Evolutionary conservation across 2,888 invertebrate genomes (phyloP), one percentile per base, ranked within the genome.

Genomic region (Dryadula phaetusa): DNA sequence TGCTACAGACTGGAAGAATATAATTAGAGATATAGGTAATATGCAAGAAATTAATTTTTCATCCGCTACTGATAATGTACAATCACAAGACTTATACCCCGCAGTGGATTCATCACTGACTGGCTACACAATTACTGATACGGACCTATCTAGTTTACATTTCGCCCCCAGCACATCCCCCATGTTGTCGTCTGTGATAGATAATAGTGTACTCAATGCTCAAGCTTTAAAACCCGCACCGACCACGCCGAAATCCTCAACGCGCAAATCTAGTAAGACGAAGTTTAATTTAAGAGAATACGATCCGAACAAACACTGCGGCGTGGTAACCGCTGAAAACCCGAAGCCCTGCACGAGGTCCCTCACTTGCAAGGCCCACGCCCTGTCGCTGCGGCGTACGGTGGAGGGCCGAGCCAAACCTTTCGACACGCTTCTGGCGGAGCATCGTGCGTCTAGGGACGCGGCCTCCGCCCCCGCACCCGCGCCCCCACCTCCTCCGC

Each of bases 251-350:
- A 82, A 84, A 12, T 87, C 84, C 72, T 77, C 79, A 62, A 82
- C 82, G 40, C 82, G 85, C 71, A 91, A 87, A 76, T 78, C 86
- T 40, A 85, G 83, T 77, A 92, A 92, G 77, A 85, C 87, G 67
- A 93, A 92, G 77, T 88, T 89, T 75, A 88, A 86, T 74, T 90
- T 93, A 71, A 93, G 96, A 69, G 96, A 96, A 81, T 97, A 96
- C 86, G 96, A 97, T 84, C 95, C 97, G 18, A 95, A 97, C 82
- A 95, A 95, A 74, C 97, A 97, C 82, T 97, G 97, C 83, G 97
- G 97, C 2, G 97, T 97, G 16, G 87, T 94, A 75, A 95, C 94
- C 64, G 94, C 93, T 1, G 96, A 95, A 73, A 95, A 94, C 71
- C 93, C 93, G 4, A 95, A 95, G 77, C 96, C 96, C 0, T 97